phyloP scores from a whole-genome alignment of 2,888 invertebrate genomes.

The Nomada fabriciana region DNA sequence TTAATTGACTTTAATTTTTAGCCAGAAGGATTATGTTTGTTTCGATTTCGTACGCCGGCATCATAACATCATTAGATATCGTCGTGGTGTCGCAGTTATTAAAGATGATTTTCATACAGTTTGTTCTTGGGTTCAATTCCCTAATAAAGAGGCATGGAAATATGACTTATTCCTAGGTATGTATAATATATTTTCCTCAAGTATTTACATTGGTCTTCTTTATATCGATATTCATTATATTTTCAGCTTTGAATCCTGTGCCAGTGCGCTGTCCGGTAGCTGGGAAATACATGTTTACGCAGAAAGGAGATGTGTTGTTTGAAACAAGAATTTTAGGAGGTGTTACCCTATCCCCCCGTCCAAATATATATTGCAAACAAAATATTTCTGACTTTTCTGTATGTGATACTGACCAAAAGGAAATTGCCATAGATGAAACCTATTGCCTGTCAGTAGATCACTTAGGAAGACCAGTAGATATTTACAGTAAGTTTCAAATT shows the following conservation, averaged over 20 bases:
- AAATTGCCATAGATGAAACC: conserved; percentile 96
- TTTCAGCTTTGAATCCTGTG: conserved; percentile 92
- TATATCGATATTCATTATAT: conserved; percentile 18
- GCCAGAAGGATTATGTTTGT: conserved; percentile 98
- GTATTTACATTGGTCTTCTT: conserved; percentile 1
- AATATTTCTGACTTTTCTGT: conserved; percentile 98
- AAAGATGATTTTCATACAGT: conserved; percentile 96
- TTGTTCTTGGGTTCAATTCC: conserved; percentile 97
- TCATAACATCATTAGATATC: conserved; percentile 97
- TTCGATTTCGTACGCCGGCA: conserved; percentile 98
- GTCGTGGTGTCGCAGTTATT: conserved; percentile 94
- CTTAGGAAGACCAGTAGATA: conserved; percentile 96
- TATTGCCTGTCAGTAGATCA: conserved; percentile 99
- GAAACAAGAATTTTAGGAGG: conserved; percentile 98
- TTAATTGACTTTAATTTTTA: conserved; percentile 79
- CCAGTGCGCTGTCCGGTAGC: conserved; percentile 98
- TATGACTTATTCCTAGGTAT: conserved; percentile 92
- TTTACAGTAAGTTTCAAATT: conserved; percentile 89
- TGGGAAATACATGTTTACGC: conserved; percentile 97
- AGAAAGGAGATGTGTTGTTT: conserved; percentile 95
- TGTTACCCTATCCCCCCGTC: conserved; percentile 96
- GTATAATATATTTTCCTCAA: conserved; percentile 37
- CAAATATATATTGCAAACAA: conserved; percentile 95
- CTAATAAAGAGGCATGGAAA: conserved; percentile 93
- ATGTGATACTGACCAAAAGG: conserved; percentile 97